These are phyloP conservation scores for Dexiosoma caninum DNA, from an alignment of 2,888 invertebrate genomes.

Conservation along the genomic window DNA sequence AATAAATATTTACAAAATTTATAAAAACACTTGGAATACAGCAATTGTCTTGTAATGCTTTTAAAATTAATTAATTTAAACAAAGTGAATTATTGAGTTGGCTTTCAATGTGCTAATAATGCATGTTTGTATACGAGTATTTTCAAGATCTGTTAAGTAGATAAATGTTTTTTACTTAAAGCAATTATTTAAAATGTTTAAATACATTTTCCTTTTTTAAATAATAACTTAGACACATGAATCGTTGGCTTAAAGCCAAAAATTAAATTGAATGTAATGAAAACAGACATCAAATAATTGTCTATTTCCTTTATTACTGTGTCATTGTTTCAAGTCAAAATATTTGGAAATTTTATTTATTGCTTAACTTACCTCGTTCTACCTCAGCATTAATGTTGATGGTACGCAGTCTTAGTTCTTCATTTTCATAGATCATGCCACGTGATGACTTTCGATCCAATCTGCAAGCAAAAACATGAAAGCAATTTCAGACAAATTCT, in stretches of 20 bases:
- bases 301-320: background rate
- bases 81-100: background rate
- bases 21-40: background rate
- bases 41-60: slow-evolving; percentile 2
- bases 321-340: slow-evolving; percentile 3
- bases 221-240: background rate
- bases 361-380: slow-evolving; percentile 84
- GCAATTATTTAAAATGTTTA: background rate
- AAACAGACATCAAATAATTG: background rate
- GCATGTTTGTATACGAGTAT: slow-evolving; percentile 1
- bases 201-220: background rate
- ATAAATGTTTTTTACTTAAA: background rate
- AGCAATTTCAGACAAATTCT: background rate
- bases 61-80: background rate
- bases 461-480: slow-evolving; percentile 78
- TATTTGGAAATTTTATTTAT: background rate
- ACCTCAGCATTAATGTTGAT: slow-evolving; percentile 96
- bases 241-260: slow-evolving; percentile 22
- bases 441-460: slow-evolving; percentile 94
- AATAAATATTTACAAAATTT: slow-evolving; percentile 2
- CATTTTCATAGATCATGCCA: slow-evolving; percentile 96
- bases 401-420: slow-evolving; percentile 90
- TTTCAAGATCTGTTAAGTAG: background rate
- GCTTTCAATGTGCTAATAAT: background rate
- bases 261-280: no score